These are phyloP conservation scores for Apodemia mormo DNA, from an alignment of 2,888 invertebrate species.

Conservation along the genomic window DNA sequence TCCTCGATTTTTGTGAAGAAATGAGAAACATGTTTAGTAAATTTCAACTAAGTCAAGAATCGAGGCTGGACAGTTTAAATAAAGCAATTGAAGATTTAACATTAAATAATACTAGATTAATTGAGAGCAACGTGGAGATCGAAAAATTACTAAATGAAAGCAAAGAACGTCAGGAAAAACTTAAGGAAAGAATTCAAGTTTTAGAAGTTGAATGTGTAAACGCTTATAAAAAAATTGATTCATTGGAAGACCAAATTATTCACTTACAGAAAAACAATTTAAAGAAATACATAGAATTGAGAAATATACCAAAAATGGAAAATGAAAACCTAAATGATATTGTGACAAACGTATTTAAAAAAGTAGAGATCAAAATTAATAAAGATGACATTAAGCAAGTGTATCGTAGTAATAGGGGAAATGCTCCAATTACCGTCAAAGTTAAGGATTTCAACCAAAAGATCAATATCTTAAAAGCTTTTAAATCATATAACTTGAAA, in stretches of 20 bases:
- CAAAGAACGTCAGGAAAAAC: background rate
- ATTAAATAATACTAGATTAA: background rate
- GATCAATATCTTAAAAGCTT: background rate
- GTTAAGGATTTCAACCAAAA: background rate
- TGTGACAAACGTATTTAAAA: background rate
- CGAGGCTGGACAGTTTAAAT: background rate
- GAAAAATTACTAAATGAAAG: background rate
- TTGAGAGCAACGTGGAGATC: background rate
- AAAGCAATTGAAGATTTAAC: background rate
- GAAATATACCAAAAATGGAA: background rate
- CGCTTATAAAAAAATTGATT: background rate
- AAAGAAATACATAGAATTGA: background rate
- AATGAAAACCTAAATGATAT: background rate
- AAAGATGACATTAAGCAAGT: background rate
- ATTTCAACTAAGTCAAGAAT: conserved; percentile 1
- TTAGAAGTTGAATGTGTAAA: background rate
- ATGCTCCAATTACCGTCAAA: background rate
- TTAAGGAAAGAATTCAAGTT: background rate
- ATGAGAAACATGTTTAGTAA: background rate
- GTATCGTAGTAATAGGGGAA: background rate
- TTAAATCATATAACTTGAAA: background rate
- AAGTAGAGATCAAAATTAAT: background rate
- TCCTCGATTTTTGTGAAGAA: background rate
- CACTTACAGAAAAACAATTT: background rate
- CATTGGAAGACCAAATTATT: background rate